Base-by-base conservation (phyloP, 2,888 invertebrate species). In the Thumatha senex region DNA sequence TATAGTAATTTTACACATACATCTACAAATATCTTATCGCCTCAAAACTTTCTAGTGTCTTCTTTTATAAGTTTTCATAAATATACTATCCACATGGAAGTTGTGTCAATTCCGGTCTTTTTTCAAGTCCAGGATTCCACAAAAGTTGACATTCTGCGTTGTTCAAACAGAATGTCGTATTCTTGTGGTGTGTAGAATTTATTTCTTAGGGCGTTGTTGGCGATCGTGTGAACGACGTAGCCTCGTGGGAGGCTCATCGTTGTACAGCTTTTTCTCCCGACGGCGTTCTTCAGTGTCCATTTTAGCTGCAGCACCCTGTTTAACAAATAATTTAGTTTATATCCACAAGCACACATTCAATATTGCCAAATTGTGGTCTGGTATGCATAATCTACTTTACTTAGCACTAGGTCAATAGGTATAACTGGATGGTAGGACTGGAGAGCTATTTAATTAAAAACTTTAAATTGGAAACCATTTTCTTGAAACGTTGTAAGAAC, bases 171-270 rank as follows among this genome's bases (percentile, higher is more conserved):
- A 67, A 59, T 59, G 62, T 36, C 61, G 13, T 49, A 47, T 50
- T 59, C 51, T 38, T 15, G 42, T 11, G 10, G 38, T 38, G 45
- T 12, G 30, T 11, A 13, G 13, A 12, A 35, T 47, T 73, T 72
- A 80, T 64, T 84, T 84, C 56, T 80, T 84, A 29, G 61, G 54
- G 14, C 36, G 48, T 2, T 51, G 54, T 24, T 53, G 67, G 12
- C 83, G 79, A 24, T 84, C 85, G 46, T 79, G 72, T 0, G 76
- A 65, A 7, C 82, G 78, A 7, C 85, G 84, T 41, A 89, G 67
- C 15, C 89, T 78, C 41, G 85, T 88, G 0, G 89, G 89, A 0
- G 78, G 78, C 44, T 90, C 89, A 47, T 89, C 86, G 36, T 66
- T 70, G 47, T 76, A 82, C 0, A 73, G 48, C 40, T 70, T 83